Base-by-base conservation (phyloP, 2,888 invertebrate genomes). In the Trachelus tabidus region DNA sequence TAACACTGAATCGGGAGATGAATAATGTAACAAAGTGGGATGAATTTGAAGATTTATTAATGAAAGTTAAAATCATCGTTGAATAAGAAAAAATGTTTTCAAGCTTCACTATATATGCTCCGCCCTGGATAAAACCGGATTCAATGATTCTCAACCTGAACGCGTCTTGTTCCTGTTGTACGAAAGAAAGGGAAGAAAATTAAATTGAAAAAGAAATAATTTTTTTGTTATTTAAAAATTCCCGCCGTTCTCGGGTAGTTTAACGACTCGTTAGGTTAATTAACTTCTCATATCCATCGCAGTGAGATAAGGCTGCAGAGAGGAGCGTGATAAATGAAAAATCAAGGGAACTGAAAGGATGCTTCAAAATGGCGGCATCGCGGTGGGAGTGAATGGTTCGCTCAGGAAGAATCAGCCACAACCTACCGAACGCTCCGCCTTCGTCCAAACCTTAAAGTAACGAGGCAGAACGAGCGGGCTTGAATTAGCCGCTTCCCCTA, bases 341-440 rank as follows among this genome's bases (percentile, higher is more conserved):
- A 34, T 71, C 23, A 76, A 81, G 80, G 83, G 82, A 85, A 83
- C 83, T 77, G 85, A 84, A 85, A 83, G 83, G 88, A 86, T 86
- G 85, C 80, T 83, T 83, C 83, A 88, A 88, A 89, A 89, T 89
- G 89, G 89, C 89, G 88, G 83, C 80, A 79, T 76, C 80, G 77
- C 75, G 77, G 76, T 79, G 77, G 82, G 85, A 83, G 82, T 81
- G 85, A 85, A 81, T 85, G 86, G 82, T 81, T 82, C 82, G 83
- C 83, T 80, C 77, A 76, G 82, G 74, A 81, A 80, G 83, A 82
- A 85, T 81, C 79, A 77, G 83, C 81, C 80, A 85, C 83, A 81
- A 84, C 82, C 84, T 84, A 84, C 83, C 75, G 88, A 23, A 74
- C 34, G 74, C 89, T 88, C 90, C 90, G 90, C 88, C 90, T 89